Percentiles rank a stretch among this genome's conserved stretches.
These are phyloP conservation scores for Lithobates pipiens DNA, from an alignment of 2,797 vertebrate genomes.

Conservation along the genomic window DNA sequence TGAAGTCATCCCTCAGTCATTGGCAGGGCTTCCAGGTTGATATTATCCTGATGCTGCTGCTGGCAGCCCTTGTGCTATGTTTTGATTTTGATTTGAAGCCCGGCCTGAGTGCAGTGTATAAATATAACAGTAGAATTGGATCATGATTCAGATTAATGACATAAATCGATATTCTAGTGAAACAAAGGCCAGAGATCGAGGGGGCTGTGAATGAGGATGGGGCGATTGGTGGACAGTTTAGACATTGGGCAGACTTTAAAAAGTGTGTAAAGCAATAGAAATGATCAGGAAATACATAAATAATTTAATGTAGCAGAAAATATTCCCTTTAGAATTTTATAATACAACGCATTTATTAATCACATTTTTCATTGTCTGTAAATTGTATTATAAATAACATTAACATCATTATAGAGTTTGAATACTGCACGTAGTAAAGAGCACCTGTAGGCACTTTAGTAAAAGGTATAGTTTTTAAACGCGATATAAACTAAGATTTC, in stretches of 20 bases:
- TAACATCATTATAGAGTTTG: too few species aligned
- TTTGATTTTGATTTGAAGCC: conserved; percentile 12
- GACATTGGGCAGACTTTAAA: not conserved
- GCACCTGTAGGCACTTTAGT: too few species aligned
- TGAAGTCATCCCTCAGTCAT: conserved; percentile 32
- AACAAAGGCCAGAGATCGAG: not conserved
- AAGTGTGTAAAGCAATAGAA: not conserved
- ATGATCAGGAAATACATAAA: not conserved
- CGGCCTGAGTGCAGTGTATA: conserved; percentile 9
- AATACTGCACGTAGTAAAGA: too few species aligned
- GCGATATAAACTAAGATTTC: too few species aligned
- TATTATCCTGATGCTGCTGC: conserved; percentile 34
- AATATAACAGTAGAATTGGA: conserved; percentile 27
- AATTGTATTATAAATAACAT: too few species aligned
- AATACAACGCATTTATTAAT: too few species aligned
- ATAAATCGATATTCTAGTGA: conserved; percentile 19
- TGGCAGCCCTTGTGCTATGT: conserved; percentile 36
- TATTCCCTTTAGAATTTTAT: not conserved
- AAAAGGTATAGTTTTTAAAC: too few species aligned
- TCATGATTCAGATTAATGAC: conserved; percentile 20
- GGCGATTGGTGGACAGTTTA: not conserved
- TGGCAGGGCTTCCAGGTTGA: conserved; percentile 18
- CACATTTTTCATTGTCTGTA: too few species aligned
- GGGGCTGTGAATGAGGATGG: not conserved
- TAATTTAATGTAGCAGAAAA: not conserved